Evolutionary conservation across 1,140 invertebrate genomes (phyloP), one percentile per base, ranked within the genome.

Genomic region (Drosophila punjabiensis): DNA sequence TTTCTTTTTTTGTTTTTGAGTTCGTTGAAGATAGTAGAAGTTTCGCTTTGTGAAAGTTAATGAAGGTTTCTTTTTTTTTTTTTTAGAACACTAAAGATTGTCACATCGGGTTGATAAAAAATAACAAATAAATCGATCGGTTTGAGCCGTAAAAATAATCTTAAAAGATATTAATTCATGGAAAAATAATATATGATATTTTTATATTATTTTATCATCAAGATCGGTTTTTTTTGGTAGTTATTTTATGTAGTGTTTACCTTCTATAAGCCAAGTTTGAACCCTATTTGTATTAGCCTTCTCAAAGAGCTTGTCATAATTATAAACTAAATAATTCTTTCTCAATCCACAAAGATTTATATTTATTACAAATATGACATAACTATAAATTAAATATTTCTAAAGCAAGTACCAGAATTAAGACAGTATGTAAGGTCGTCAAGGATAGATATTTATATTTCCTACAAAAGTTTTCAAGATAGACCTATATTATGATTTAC

Each of bases 41-140:
- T 33, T 55, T 41, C 8, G 45, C n/a, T 7, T 52, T 24, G 67
- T 41, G 68, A 74, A 74, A 74, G 70, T 35, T 52, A 4, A 13
- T 5, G 45, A n/a, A 32, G 52, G 9, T 50, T 60, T 35, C 4
- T 41, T 11, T 18, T 50, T 35, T 37, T 41, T 11, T 18, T 50
- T 35, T 37, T 16, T 18, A 11, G 10, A 39, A n/a, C 20, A 28
- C 4, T 28, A 39, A 39, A 59, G 33, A 58, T 58, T n/a, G 16
- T 14, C 5, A 28, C 28, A 24, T 58, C 13, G 13, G 0, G 16
- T 16, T 62, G n/a, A 33, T 62, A 66, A 33, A 62, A 55, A 14
- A 13, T 56, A 37, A 56, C 37, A 56, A 35, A 56, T 37, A 0
- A 56, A 56, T 56, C 53, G 20, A 56, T 37, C 33, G 35, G 18